Percentiles rank a stretch among this genome's conserved stretches.
These are phyloP conservation scores for Alosa sapidissima DNA, from an alignment of 2,797 vertebrate species.

Conservation along the genomic window DNA sequence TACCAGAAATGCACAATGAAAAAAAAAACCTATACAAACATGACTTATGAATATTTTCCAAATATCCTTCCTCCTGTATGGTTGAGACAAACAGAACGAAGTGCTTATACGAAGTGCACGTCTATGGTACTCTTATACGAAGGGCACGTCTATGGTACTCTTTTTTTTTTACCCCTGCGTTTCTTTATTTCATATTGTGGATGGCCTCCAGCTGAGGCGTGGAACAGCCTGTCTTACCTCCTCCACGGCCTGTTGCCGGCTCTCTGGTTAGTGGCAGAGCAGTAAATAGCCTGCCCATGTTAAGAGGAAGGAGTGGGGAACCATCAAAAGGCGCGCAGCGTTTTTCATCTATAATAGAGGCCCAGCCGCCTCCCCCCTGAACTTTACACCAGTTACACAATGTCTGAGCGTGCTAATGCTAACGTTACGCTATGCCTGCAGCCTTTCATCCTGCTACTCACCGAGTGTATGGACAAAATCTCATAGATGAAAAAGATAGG, in stretches of 20 bases:
- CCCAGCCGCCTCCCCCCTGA: slow-evolving; percentile 43
- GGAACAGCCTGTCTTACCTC: background rate
- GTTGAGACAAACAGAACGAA: background rate
- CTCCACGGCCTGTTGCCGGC: background rate
- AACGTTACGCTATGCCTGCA: slow-evolving; percentile 53
- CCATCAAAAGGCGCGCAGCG: background rate
- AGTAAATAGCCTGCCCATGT: background rate
- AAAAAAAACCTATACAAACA: no score
- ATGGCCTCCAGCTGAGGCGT: background rate
- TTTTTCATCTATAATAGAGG: slow-evolving; percentile 65
- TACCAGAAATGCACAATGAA: no score
- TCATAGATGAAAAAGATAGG: background rate
- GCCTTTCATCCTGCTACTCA: slow-evolving; percentile 72
- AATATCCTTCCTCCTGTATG: background rate
- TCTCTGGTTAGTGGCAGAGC: background rate
- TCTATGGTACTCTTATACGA: background rate
- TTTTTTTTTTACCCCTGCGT: no score
- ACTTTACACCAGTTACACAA: slow-evolving; percentile 60
- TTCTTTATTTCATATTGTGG: background rate
- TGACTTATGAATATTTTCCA: no score
- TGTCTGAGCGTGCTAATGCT: slow-evolving; percentile 63
- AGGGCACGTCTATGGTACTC: no score
- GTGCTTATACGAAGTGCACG: background rate
- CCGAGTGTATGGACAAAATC: background rate
- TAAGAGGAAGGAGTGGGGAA: background rate